Conservation (phyloP, 1,140 invertebrate genomes). For the Megathymus violae region DNA sequence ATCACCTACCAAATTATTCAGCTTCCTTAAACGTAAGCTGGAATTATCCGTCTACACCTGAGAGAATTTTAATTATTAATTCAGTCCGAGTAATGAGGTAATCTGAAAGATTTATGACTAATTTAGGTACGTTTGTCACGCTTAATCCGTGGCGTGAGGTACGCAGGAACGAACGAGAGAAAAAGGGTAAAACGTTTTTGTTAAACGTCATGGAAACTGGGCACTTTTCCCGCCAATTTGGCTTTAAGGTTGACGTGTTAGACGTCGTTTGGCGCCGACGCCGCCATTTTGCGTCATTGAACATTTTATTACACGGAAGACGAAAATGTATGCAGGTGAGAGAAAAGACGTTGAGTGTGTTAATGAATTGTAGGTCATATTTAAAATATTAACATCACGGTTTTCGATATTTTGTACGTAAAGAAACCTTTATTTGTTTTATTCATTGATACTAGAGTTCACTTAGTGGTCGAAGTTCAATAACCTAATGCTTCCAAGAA, state of each 20-base stretch:
- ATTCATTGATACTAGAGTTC: too few species aligned
- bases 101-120: slow-evolving; percentile 3
- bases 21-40: neutral
- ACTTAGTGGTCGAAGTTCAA: too few species aligned
- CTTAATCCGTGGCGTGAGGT: neutral
- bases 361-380: too few species aligned
- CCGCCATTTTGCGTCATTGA: neutral
- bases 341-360: too few species aligned
- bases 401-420: too few species aligned
- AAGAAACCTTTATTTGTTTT: too few species aligned
- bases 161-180: neutral
- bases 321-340: neutral
- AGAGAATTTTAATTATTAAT: slow-evolving; percentile 9
- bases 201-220: slow-evolving; percentile 3
- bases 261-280: neutral
- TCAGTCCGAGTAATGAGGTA: neutral
- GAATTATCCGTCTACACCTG: neutral
- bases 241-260: neutral
- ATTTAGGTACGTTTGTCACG: slow-evolving; percentile 1
- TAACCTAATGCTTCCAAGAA: too few species aligned
- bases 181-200: slow-evolving; percentile 1
- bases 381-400: too few species aligned
- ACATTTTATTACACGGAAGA: neutral
- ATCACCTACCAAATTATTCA: neutral
- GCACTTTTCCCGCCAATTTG: slow-evolving; percentile 3